Evolutionary conservation across 2,113 vertebrate species (phyloP), one percentile per base, ranked within the genome.

Genomic region (Epinephelus moara): DNA sequence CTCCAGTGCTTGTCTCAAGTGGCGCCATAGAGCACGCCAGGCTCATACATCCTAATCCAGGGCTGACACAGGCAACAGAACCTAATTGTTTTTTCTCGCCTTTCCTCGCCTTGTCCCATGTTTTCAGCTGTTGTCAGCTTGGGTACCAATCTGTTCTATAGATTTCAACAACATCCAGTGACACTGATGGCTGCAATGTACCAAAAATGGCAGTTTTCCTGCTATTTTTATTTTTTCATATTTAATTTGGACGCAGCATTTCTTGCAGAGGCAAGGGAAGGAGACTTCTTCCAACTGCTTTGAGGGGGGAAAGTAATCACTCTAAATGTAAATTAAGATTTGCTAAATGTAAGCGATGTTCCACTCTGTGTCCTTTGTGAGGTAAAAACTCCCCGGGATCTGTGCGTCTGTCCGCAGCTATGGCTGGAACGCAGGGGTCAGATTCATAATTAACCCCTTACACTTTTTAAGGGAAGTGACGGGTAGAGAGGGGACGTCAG

Each of bases 311-410:
- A 57, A 42, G 56, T 68, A 86, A 86, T 90, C 87, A 88, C 82
- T 91, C 85, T 91, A 88, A 88, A 92, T 93, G 90, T 89, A 91
- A 93, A 92, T 94, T 89, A 91, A 88, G 81, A 85, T 90, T 27
- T 53, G 56, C 40, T 72, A 82, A 75, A 55, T 78, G 70, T 78
- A 86, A 89, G 75, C 11, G 49, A 79, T 72, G 56, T 81, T 90
- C 75, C 66, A 7, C 62, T 85, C 40, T 73, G 78, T 15, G 7
- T 70, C 71, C 56, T 15, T 91, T 70, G 59, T 78, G 9, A 82
- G 21, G 72, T 74, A 83, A 79, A 80, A 81, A 8, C 72, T 83
- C 81, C 70, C 33, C 60, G 12, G 86, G 63, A 85, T 69, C 80
- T 49, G 62, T 14, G 57, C 6, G 71, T 77, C 70, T 11, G 49